Evolutionary conservation across 2,797 vertebrate genomes (phyloP).

Genomic region (Acestrorhynchus altus): DNA sequence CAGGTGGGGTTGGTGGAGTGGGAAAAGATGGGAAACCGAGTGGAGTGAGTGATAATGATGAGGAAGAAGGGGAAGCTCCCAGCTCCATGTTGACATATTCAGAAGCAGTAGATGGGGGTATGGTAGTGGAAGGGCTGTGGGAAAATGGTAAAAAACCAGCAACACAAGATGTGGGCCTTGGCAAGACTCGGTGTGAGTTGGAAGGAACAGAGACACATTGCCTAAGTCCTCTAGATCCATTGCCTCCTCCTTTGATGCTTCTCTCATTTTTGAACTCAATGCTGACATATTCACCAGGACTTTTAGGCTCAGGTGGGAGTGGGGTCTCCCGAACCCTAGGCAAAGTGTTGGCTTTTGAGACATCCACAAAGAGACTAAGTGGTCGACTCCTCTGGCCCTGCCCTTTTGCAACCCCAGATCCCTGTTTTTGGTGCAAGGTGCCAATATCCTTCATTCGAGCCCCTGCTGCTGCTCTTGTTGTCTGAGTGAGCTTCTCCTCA

Average conservation of each 20-base stretch:
- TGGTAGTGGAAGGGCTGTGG: constrained; percentile 68
- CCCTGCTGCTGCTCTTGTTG: constrained; percentile 34
- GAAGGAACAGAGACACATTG: constrained; percentile 68
- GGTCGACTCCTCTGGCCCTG: constrained; percentile 68
- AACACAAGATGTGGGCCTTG: constrained; percentile 72
- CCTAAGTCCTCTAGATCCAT: constrained; percentile 58
- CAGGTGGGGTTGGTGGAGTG: constrained; percentile 73
- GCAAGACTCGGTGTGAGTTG: constrained; percentile 62
- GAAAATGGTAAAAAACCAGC: constrained; percentile 72
- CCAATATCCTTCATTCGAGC: constrained; percentile 65
- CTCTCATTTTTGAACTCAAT: constrained; percentile 78
- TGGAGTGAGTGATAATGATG: constrained; percentile 72
- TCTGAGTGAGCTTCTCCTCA: constrained; percentile 66
- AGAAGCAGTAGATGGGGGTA: constrained; percentile 64
- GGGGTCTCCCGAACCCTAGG: constrained; percentile 81
- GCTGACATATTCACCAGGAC: constrained; percentile 81
- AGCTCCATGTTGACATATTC: constrained; percentile 79
- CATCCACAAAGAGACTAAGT: constrained; percentile 81
- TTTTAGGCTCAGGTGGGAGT: constrained; percentile 78
- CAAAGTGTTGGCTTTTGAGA: constrained; percentile 83
- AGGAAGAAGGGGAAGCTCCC: constrained; percentile 76
- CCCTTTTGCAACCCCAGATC: constrained; percentile 63
- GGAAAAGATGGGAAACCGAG: constrained; percentile 76
- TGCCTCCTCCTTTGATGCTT: constrained; percentile 48
- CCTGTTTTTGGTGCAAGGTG: constrained; percentile 64